phyloP scores from a whole-genome alignment of 2,888 invertebrate genomes.

The Pollenia labialis region DNA sequence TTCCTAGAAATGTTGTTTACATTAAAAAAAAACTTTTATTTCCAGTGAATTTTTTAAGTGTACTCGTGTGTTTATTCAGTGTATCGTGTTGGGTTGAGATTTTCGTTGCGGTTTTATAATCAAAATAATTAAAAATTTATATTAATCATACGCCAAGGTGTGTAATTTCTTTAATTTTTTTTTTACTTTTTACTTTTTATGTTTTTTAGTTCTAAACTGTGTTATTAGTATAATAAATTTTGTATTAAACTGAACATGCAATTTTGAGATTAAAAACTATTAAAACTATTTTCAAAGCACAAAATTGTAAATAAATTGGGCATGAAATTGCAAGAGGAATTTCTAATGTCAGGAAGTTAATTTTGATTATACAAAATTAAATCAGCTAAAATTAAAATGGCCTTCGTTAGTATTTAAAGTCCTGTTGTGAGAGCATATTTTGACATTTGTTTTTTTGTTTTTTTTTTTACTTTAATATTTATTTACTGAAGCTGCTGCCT shows the following conservation, averaged over 20 bases:
- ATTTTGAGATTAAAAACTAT: conserved; percentile 8
- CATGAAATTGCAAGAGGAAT: too few relatives aligned
- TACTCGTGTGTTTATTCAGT: not conserved
- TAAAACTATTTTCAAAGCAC: not conserved
- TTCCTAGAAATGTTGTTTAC: too few relatives aligned
- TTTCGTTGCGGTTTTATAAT: conserved; percentile 19
- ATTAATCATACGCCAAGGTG: conserved; percentile 60
- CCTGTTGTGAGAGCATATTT: too few relatives aligned
- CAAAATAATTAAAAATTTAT: conserved; percentile 37
- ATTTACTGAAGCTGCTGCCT: too few relatives aligned
- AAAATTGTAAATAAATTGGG: too few relatives aligned
- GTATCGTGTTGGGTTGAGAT: not conserved
- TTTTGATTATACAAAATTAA: too few relatives aligned
- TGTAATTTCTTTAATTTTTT: not conserved
- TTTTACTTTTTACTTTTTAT: not conserved
- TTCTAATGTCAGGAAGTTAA: too few relatives aligned
- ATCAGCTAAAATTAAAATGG: too few relatives aligned
- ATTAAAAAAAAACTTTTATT: not conserved
- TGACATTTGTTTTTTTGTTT: too few relatives aligned
- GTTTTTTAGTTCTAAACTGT: not conserved
- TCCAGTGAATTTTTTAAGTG: not conserved
- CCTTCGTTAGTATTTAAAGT: too few relatives aligned
- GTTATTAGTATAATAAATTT: conserved; percentile 36
- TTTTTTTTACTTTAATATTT: too few relatives aligned
- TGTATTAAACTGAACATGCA: conserved; percentile 22